phyloP scores from a whole-genome alignment of 2,113 vertebrate species.

The Microcebus tavaratra region DNA sequence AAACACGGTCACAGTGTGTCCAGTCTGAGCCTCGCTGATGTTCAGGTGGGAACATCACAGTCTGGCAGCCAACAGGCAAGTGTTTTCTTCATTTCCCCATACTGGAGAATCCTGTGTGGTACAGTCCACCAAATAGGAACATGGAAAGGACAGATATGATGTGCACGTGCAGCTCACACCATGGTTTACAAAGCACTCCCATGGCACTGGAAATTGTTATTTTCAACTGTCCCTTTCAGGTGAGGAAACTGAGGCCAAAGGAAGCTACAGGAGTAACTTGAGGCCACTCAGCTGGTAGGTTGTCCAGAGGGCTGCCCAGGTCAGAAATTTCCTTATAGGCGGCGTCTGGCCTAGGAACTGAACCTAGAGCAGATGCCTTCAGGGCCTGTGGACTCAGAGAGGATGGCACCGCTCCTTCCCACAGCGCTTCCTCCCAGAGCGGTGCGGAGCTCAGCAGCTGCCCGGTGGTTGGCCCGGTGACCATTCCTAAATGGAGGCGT shows the following conservation, averaged over 20 bases:
- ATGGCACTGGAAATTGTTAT: too few species aligned
- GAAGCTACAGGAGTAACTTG: background rate
- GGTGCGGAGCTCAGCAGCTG: background rate
- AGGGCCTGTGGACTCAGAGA: background rate
- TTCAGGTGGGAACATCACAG: background rate
- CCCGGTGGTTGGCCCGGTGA: rapidly evolving
- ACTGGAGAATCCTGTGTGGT: background rate
- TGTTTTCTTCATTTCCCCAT: background rate
- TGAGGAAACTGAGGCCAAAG: too few species aligned
- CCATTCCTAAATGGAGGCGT: background rate
- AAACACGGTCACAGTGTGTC: background rate
- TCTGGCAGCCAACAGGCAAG: background rate
- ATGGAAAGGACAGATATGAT: background rate
- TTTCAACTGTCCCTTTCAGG: background rate
- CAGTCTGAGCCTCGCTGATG: background rate
- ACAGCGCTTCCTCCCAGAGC: background rate
- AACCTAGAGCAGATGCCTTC: background rate
- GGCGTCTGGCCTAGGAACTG: background rate
- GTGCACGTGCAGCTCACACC: too few species aligned
- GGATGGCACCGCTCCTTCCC: background rate
- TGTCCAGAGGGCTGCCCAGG: background rate
- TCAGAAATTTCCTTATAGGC: background rate
- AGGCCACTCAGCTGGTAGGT: background rate
- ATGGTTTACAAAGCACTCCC: too few species aligned
- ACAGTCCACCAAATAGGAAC: background rate